phyloP scores from a whole-genome alignment of 2,888 invertebrate species.

The Operophtera brumata region DNA sequence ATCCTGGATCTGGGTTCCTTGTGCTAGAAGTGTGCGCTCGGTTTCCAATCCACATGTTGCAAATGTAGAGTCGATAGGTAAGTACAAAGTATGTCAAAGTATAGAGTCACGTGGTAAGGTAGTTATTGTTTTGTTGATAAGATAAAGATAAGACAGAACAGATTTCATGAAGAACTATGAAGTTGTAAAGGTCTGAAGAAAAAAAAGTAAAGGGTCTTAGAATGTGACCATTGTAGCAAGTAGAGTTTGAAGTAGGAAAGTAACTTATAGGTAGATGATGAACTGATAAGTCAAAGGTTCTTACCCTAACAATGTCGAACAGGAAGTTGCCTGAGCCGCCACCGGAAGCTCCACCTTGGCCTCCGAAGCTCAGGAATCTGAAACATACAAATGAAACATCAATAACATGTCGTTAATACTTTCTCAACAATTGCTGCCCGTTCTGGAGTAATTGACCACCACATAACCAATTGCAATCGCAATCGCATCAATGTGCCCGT shows the following conservation, averaged over 20 bases:
- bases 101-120: not conserved
- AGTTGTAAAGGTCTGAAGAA: not conserved
- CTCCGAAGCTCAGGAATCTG: constrained; percentile 85
- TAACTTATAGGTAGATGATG: too few relatives aligned
- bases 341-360: constrained; percentile 72
- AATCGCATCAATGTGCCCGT: too few relatives aligned
- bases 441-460: not conserved
- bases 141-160: not conserved
- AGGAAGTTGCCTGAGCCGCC: constrained; percentile 93
- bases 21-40: not conserved
- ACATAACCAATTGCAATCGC: too few relatives aligned
- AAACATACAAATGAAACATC: not conserved
- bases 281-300: constrained; percentile 49
- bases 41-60: not conserved
- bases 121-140: not conserved
- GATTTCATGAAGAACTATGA: not conserved
- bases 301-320: constrained; percentile 93
- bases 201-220: too few relatives aligned
- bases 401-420: not conserved
- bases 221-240: too few relatives aligned
- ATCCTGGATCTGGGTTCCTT: not conserved
- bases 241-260: too few relatives aligned
- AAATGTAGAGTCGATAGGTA: not conserved
- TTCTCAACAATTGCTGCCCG: not conserved
- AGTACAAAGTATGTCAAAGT: not conserved